Conservation (phyloP, 2,113 vertebrate species). For the Sigmodon hispidus region DNA sequence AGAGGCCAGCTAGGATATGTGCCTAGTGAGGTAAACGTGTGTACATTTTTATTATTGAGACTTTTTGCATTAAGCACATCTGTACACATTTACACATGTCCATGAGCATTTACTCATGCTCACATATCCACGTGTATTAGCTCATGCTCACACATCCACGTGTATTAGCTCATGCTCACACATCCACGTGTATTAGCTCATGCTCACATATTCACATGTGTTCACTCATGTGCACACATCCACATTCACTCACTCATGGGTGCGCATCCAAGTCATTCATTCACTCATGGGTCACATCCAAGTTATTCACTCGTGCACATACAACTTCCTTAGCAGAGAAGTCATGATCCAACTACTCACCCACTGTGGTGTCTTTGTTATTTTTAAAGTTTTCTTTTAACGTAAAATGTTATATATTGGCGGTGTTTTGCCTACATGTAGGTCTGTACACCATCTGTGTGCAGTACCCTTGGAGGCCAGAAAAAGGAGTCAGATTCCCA, state of each 20-base stretch:
- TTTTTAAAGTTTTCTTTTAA: background rate
- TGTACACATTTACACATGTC: background rate
- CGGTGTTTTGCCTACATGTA: background rate
- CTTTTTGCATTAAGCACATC: background rate
- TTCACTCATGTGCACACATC: background rate
- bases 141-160: too few species aligned
- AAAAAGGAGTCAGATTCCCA: background rate
- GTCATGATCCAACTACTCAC: background rate
- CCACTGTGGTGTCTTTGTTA: background rate
- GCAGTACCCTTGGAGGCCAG: background rate
- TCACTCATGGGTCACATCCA: too few species aligned
- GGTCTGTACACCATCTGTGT: background rate
- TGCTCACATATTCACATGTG: background rate
- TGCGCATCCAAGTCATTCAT: too few species aligned
- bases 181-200: background rate
- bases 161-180: background rate
- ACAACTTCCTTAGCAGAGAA: background rate
- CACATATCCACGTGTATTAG: too few species aligned
- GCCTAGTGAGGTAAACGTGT: background rate
- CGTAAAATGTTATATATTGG: background rate
- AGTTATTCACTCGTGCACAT: too few species aligned
- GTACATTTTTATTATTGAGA: background rate
- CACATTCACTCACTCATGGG: accelerated
- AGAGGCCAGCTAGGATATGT: background rate
- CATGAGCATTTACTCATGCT: too few species aligned